Percentiles rank a stretch among this genome's conserved stretches.
Conservation (phyloP, 2,113 vertebrate species). For the Phalacrocorax carbo region DNA sequence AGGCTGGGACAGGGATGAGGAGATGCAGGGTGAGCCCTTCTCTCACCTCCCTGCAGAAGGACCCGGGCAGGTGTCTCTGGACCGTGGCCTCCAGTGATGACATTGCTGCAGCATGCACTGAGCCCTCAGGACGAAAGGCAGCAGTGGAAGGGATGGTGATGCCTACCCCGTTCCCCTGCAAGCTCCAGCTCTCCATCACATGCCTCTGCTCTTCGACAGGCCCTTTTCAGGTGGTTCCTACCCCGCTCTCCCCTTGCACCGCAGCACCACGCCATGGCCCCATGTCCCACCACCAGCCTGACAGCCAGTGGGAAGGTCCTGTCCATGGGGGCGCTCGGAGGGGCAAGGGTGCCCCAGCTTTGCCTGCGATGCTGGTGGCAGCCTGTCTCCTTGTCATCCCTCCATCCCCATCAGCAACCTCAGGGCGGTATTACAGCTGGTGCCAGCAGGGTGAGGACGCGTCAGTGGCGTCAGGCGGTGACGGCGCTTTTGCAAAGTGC, state of each 20-base stretch:
- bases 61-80: neutral
- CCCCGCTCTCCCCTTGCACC: fast-evolving
- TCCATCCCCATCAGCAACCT: fast-evolving
- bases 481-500: neutral
- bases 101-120: neutral
- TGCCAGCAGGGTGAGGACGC: fast-evolving
- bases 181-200: neutral
- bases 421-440: neutral
- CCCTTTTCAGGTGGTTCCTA: fast-evolving
- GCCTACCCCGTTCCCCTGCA: fast-evolving
- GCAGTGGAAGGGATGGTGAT: neutral
- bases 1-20: neutral
- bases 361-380: neutral
- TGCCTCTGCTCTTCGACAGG: neutral
- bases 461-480: fast-evolving
- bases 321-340: fast-evolving
- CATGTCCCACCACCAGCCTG: neutral
- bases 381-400: neutral
- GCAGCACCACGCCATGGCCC: neutral
- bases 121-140: neutral
- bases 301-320: neutral
- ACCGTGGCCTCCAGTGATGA: fast-evolving
- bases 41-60: neutral
- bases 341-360: neutral
- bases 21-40: neutral